Conservation (phyloP, 2,888 invertebrate species). For the Resseliella maxima region DNA sequence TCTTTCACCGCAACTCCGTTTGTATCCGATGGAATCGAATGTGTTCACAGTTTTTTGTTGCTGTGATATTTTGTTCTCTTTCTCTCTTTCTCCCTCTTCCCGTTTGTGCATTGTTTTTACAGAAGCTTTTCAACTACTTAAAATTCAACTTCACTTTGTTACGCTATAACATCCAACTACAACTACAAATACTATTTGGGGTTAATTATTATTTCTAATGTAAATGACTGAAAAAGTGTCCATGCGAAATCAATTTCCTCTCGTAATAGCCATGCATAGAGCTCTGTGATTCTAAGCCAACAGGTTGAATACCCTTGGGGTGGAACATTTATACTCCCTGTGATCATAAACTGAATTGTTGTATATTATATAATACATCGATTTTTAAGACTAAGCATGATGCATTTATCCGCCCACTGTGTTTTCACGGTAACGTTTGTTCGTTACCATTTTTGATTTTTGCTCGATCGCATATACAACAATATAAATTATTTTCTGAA, state of each 20-base stretch:
- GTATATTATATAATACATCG: background rate
- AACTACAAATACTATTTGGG: too few relatives aligned
- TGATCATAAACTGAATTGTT: background rate
- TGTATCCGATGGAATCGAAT: too few relatives aligned
- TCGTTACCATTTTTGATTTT: too few relatives aligned
- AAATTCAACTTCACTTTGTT: background rate
- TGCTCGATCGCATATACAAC: too few relatives aligned
- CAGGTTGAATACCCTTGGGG: constrained; percentile 12
- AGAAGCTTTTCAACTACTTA: background rate
- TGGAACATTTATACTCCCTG: background rate
- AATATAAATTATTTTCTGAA: too few relatives aligned
- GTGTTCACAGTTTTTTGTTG: too few relatives aligned
- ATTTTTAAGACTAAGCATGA: background rate
- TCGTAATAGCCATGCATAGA: background rate
- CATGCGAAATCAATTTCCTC: background rate
- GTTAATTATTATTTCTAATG: background rate
- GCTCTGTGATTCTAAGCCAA: background rate
- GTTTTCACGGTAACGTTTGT: background rate
- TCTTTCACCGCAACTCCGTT: background rate
- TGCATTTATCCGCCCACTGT: constrained; percentile 18
- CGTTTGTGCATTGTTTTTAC: too few relatives aligned
- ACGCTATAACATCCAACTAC: background rate
- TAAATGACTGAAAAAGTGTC: background rate
- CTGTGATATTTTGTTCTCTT: background rate
- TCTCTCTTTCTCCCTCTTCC: background rate